Evolutionary conservation across 2,888 invertebrate genomes (phyloP).

Genomic region (Drosophila demipolita): DNA sequence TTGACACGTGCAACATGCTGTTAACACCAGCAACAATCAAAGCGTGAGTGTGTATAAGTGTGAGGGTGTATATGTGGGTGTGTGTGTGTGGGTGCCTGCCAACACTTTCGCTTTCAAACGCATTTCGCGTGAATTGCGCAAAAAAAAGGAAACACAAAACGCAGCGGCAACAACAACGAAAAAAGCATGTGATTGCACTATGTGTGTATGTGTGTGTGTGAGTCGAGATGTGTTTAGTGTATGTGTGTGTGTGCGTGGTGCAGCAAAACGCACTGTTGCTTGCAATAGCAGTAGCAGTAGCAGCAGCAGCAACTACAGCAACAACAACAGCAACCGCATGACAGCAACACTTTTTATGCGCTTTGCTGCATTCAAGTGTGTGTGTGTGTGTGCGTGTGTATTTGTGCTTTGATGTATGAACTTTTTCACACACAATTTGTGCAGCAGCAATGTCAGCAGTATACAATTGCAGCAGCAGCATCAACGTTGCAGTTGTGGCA

Average conservation of each 20-base stretch:
- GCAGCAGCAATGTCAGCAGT: conserved; percentile 52
- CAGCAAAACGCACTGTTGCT: conserved; percentile 76
- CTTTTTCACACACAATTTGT: conserved; percentile 78
- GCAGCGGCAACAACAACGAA: conserved; percentile 19
- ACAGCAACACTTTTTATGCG: conserved; percentile 76
- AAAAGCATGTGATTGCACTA: conserved; percentile 38
- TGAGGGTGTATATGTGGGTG: conserved; percentile 29
- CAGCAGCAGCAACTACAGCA: conserved; percentile 36
- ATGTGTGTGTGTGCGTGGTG: conserved; percentile 43
- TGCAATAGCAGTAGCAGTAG: conserved; percentile 60
- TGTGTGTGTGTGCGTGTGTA: conserved; percentile 30
- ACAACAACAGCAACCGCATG: conserved; percentile 55
- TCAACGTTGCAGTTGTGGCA: conserved; percentile 21
- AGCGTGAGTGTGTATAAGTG: conserved; percentile 29
- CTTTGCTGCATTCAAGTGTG: conserved; percentile 39
- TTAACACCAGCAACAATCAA: conserved; percentile 64
- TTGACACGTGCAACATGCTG: conserved; percentile 81
- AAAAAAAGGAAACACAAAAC: conserved; percentile 37
- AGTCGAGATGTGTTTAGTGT: conserved; percentile 2
- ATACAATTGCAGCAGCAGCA: conserved; percentile 39
- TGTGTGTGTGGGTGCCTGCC: conserved; percentile 56
- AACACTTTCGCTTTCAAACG: conserved; percentile 80
- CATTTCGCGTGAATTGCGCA: conserved; percentile 76
- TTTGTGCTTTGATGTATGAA: conserved; percentile 60
- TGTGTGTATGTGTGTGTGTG: conserved; percentile 29